Conservation (phyloP, 2,797 vertebrate species). For the Clangula hyemalis region DNA sequence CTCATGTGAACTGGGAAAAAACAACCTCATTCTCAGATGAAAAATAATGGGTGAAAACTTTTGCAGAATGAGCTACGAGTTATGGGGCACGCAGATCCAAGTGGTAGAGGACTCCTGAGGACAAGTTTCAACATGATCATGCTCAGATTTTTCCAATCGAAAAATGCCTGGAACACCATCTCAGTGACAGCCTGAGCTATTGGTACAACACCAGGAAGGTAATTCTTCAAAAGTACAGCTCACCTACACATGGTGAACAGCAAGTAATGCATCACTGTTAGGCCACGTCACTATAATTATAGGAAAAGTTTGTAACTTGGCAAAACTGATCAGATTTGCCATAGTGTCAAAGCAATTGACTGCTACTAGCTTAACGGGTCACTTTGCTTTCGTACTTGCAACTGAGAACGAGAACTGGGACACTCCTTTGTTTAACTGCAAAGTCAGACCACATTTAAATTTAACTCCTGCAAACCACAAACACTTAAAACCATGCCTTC, state of each 20-base stretch:
- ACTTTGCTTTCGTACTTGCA: background rate
- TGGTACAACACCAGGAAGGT: background rate
- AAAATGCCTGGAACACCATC: background rate
- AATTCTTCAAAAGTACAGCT: background rate
- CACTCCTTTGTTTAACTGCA: background rate
- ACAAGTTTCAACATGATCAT: background rate
- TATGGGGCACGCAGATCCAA: background rate
- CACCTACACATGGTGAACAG: background rate
- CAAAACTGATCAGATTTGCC: background rate
- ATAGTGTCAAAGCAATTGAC: background rate
- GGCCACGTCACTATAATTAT: no score
- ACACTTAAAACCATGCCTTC: background rate
- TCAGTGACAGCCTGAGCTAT: background rate
- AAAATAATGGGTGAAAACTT: background rate
- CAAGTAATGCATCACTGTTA: fast-evolving
- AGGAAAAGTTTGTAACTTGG: background rate
- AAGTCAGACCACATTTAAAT: constrained; percentile 17
- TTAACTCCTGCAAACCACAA: constrained; percentile 50
- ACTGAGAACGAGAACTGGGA: constrained; percentile 29
- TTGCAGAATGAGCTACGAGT: background rate
- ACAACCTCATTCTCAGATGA: background rate
- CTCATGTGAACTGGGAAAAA: background rate
- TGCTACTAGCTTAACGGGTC: background rate
- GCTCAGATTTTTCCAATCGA: background rate
- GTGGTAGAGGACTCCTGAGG: background rate